A percentile compares a stretch with the other conserved stretches of the same genome.
These are phyloP conservation scores for Zaprionus inermis DNA, from an alignment of 1,140 invertebrate species.

Conservation along the genomic window DNA sequence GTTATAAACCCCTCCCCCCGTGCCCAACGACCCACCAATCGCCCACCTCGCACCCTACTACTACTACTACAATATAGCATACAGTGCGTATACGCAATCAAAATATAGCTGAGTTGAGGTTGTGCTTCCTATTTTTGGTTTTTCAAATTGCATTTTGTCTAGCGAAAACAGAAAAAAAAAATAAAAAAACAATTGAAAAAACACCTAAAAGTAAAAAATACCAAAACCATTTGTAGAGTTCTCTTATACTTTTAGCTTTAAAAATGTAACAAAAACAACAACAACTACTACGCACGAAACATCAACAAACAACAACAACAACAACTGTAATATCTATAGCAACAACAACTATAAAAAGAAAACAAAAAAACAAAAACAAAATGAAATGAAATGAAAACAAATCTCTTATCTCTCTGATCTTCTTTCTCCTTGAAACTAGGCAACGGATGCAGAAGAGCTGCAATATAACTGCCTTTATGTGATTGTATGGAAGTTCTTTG, in stretches of 20 bases:
- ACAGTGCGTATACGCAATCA: slow-evolving; percentile 9
- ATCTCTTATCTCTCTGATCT: slow-evolving; percentile 70
- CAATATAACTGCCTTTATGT: slow-evolving; percentile 83
- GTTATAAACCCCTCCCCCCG: neutral
- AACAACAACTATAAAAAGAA: slow-evolving; percentile 39
- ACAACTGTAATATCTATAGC: slow-evolving; percentile 36
- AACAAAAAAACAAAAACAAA: slow-evolving; percentile 37
- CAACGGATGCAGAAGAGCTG: slow-evolving; percentile 82
- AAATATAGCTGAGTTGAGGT: slow-evolving; percentile 30
- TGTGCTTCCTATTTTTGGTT: slow-evolving; percentile 59
- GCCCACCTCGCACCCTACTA: neutral
- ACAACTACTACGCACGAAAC: slow-evolving; percentile 16
- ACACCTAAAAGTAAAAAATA: slow-evolving; percentile 37
- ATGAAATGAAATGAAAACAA: slow-evolving; percentile 33
- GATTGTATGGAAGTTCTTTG: slow-evolving; percentile 83
- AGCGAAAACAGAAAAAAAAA: slow-evolving; percentile 48
- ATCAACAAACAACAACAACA: slow-evolving; percentile 24
- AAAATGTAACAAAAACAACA: slow-evolving; percentile 22
- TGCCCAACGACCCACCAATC: neutral
- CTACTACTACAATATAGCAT: slow-evolving; percentile 33
- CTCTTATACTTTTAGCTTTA: slow-evolving; percentile 11
- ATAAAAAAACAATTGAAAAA: slow-evolving; percentile 28
- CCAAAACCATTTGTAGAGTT: slow-evolving; percentile 6
- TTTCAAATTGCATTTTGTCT: slow-evolving; percentile 77
- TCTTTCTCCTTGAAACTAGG: slow-evolving; percentile 73